A percentile compares a stretch with the other conserved stretches of the same genome.
Evolutionary conservation across 2,888 invertebrate genomes (phyloP).

Genomic region (Thera obeliscata): DNA sequence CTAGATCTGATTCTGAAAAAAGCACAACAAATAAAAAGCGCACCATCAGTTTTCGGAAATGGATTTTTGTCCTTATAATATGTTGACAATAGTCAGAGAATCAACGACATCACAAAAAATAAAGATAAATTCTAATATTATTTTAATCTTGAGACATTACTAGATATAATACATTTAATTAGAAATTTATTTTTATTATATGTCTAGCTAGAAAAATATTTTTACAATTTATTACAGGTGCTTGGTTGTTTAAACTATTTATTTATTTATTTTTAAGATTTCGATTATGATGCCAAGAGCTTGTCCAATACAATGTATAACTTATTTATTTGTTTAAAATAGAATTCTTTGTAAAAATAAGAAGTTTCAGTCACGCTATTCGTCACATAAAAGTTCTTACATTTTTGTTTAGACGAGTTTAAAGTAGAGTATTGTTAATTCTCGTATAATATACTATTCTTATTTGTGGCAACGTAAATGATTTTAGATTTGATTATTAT

Average conservation of each 20-base stretch:
- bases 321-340: background rate
- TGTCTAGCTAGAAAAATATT: conserved; percentile 5
- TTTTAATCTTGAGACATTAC: background rate
- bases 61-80: too few species aligned
- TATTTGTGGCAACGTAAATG: too few species aligned
- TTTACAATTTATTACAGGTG: conserved; percentile 25
- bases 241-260: conserved; percentile 12
- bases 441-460: too few species aligned
- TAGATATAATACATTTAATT: background rate
- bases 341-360: background rate
- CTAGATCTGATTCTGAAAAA: conserved; percentile 1
- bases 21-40: background rate
- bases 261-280: background rate
- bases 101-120: background rate
- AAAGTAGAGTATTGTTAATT: too few species aligned
- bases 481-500: too few species aligned
- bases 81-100: too few species aligned
- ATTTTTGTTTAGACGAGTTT: too few species aligned
- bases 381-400: too few species aligned
- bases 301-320: conserved; percentile 1
- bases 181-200: background rate
- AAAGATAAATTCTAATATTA: background rate
- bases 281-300: background rate
- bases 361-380: too few species aligned
- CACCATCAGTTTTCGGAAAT: background rate